Conservation (phyloP, 1,140 invertebrate species). For the Dryas iulia region DNA sequence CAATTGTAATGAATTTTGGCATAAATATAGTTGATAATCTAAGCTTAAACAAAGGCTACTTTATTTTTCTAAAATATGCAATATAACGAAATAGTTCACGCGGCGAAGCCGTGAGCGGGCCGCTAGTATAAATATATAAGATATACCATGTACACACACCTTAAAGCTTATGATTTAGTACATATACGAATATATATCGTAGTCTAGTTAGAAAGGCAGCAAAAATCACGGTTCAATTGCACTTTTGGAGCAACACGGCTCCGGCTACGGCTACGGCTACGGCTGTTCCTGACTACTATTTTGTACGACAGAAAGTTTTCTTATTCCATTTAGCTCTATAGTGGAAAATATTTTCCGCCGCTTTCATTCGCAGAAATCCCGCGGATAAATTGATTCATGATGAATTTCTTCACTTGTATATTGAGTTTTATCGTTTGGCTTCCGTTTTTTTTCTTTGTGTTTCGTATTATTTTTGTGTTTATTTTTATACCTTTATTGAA, state of each 20-base stretch:
- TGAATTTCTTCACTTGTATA: neutral
- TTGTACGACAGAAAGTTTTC: neutral
- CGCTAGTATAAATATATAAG: no score
- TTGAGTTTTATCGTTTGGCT: neutral
- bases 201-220: neutral
- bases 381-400: neutral
- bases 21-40: no score
- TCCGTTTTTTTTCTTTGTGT: neutral
- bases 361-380: neutral
- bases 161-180: neutral
- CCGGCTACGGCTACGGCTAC: no score
- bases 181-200: neutral
- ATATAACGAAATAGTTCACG: no score
- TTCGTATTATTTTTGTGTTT: neutral
- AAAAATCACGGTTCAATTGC: neutral
- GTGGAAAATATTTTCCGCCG: constrained; percentile 1
- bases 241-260: neutral
- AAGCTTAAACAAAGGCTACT: no score
- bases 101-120: no score
- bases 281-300: no score
- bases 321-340: neutral
- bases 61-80: no score
- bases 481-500: neutral
- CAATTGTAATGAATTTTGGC: no score
- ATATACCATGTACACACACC: neutral